Evolutionary conservation across 2,113 vertebrate species (phyloP).

Genomic region (Acanthochromis polyacanthus): DNA sequence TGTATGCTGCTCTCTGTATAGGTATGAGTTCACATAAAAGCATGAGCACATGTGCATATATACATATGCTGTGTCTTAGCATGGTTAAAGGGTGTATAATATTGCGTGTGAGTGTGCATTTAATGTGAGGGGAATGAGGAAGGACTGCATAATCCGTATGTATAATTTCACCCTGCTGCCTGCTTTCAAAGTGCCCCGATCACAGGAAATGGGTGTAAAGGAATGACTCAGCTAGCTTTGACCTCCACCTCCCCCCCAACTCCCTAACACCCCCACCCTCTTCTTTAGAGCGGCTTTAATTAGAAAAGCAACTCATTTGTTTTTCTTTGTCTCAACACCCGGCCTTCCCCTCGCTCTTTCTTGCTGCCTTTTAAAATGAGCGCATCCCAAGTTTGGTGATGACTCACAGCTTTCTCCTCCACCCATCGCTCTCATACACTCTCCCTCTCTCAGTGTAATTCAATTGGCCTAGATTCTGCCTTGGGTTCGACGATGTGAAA

Average conservation of each 20-base stretch:
- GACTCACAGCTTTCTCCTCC: slow-evolving; percentile 81
- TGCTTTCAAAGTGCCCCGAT: slow-evolving; percentile 52
- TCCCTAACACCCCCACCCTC: slow-evolving; percentile 59
- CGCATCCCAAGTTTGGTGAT: slow-evolving; percentile 65
- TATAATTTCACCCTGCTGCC: slow-evolving; percentile 41
- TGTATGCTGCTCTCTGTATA: too few relatives aligned
- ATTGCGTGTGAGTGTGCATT: slow-evolving; percentile 31
- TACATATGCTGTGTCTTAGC: not conserved
- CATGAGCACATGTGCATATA: too few relatives aligned
- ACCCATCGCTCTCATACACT: slow-evolving; percentile 67
- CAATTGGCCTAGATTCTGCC: slow-evolving; percentile 51
- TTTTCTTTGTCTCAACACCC: slow-evolving; percentile 63
- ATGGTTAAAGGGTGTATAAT: not conserved
- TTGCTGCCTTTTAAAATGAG: slow-evolving; percentile 40
- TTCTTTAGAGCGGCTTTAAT: slow-evolving; percentile 70
- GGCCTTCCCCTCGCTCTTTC: slow-evolving; percentile 19
- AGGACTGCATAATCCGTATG: slow-evolving; percentile 51
- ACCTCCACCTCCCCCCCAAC: slow-evolving; percentile 46
- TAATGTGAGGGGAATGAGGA: slow-evolving; percentile 29
- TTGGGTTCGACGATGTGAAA: slow-evolving; percentile 12
- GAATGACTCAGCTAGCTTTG: slow-evolving; percentile 75
- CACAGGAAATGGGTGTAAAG: slow-evolving; percentile 76
- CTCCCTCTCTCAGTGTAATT: slow-evolving; percentile 54
- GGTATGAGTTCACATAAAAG: too few relatives aligned
- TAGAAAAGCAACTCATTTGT: slow-evolving; percentile 69